Conservation (phyloP, 2,888 invertebrate species). For the Philopedon plagiatum region DNA sequence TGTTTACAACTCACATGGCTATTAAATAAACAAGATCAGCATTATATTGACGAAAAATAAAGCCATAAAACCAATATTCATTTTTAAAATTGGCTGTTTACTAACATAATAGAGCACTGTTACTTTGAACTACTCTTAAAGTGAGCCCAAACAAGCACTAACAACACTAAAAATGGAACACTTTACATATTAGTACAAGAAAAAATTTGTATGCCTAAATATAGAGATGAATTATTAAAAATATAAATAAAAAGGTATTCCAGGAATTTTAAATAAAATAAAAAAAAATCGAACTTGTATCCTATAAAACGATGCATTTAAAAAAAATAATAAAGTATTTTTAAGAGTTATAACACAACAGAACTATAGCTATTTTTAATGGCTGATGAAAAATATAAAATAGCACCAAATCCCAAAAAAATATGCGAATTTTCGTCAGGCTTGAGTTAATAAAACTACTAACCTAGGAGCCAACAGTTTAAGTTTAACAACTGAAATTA, state of each 20-base stretch:
- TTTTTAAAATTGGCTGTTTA: not conserved
- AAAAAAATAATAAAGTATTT: not conserved
- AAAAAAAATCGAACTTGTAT: not conserved
- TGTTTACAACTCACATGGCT: not conserved
- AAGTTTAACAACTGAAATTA: too few relatives aligned
- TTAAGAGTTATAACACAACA: too few relatives aligned
- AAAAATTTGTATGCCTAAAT: too few relatives aligned
- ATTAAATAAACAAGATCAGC: slow-evolving; percentile 2
- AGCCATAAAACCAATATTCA: slow-evolving; percentile 21
- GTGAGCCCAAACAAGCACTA: slow-evolving; percentile 34
- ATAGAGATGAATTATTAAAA: too few relatives aligned
- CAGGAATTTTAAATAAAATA: not conserved
- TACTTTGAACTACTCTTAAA: slow-evolving; percentile 41
- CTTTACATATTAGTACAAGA: slow-evolving; percentile 24
- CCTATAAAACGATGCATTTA: too few relatives aligned
- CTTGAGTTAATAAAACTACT: too few relatives aligned
- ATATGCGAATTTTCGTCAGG: too few relatives aligned
- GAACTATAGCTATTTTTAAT: too few relatives aligned
- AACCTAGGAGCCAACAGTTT: too few relatives aligned
- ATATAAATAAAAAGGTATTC: not conserved
- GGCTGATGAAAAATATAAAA: too few relatives aligned
- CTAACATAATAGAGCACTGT: not conserved
- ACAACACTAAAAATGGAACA: slow-evolving; percentile 20
- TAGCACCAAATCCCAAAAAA: too few relatives aligned
- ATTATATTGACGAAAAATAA: slow-evolving; percentile 1